Percentiles rank a stretch among this genome's conserved stretches.
Evolutionary conservation across 1,140 invertebrate species (phyloP).

Genomic region (Bombus superbus): DNA sequence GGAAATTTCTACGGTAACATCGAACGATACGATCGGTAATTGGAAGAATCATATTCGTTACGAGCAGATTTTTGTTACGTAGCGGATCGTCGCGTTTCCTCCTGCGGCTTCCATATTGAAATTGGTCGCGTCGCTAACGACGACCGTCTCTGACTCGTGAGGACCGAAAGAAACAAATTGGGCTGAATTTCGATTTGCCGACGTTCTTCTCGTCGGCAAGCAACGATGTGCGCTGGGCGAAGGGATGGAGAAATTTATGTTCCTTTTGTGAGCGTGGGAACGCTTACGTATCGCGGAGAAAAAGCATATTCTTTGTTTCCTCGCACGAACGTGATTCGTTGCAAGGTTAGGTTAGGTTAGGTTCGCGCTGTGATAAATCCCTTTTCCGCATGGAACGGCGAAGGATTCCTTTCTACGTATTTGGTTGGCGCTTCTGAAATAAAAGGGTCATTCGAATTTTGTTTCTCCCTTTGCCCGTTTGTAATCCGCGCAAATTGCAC

Average conservation of each 20-base stretch:
- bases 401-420: not conserved
- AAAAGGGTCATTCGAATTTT: not conserved
- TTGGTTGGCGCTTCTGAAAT: no score
- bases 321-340: not conserved
- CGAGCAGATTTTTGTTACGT: no score
- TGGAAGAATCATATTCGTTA: not conserved
- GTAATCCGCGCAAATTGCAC: no score
- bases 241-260: conserved; percentile 37
- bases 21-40: not conserved
- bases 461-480: not conserved
- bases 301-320: conserved; percentile 22
- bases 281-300: conserved; percentile 12
- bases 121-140: no score
- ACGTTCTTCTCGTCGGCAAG: conserved; percentile 28
- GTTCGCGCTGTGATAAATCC: no score
- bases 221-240: conserved; percentile 42
- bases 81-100: no score
- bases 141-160: no score
- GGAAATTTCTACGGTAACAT: not conserved
- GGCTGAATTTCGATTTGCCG: conserved; percentile 21
- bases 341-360: not conserved
- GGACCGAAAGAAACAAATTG: not conserved
- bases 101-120: no score
- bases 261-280: conserved; percentile 37
- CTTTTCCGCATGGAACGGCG: no score